These are phyloP conservation scores for Struthidea cinerea DNA, from an alignment of 2,113 vertebrate genomes.

Conservation along the genomic window DNA sequence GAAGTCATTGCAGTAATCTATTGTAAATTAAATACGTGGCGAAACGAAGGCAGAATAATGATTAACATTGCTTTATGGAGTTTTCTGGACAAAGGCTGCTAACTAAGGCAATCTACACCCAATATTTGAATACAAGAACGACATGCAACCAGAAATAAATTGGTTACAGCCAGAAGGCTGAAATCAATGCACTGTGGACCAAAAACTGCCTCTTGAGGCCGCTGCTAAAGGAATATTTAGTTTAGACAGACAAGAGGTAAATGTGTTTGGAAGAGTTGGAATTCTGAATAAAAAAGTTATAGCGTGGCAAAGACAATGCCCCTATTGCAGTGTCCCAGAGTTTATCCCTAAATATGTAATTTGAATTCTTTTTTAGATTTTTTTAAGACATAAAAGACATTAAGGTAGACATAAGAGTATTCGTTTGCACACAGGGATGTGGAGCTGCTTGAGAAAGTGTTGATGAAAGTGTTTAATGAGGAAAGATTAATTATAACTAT, in stretches of 20 bases:
- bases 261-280: neutral
- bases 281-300: neutral
- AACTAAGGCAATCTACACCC: neutral
- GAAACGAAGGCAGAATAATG: slow-evolving; percentile 40
- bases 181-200: neutral
- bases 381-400: neutral
- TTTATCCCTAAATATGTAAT: neutral
- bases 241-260: neutral
- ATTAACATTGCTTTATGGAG: neutral
- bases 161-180: neutral
- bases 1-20: slow-evolving; percentile 40
- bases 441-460: neutral
- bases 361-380: neutral
- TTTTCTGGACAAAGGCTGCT: neutral
- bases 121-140: neutral
- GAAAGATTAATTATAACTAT: neutral
- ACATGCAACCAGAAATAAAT: neutral
- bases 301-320: accelerated
- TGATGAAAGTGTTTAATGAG: neutral
- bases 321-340: no score
- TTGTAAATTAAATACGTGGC: slow-evolving; percentile 33
- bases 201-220: neutral
- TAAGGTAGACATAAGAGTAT: neutral
- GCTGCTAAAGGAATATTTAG: neutral
- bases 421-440: neutral